A percentile compares a stretch with the other conserved stretches of the same genome.
Evolutionary conservation across 2,113 vertebrate genomes (phyloP).

Genomic region (Muntiacus reevesi): DNA sequence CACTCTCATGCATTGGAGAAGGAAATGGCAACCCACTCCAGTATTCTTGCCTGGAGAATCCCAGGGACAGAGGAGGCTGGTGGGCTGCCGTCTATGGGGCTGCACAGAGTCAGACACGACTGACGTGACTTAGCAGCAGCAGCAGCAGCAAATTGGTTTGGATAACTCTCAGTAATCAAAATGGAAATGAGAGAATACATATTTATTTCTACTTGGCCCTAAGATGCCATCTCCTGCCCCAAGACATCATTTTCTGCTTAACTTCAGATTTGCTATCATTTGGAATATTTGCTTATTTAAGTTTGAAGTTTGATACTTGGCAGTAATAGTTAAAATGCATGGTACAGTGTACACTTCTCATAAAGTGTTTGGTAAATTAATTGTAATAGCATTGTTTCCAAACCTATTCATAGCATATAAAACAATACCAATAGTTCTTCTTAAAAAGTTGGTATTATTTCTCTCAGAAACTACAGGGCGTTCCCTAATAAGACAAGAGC

Average conservation of each 20-base stretch:
- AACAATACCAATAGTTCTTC: conserved; percentile 17
- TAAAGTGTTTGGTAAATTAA: conserved; percentile 6
- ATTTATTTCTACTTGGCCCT: conserved; percentile 29
- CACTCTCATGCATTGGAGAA: background rate
- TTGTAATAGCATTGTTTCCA: background rate
- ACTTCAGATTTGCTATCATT: conserved; percentile 52
- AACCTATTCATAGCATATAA: background rate
- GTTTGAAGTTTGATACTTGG: conserved; percentile 23
- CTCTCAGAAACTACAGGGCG: background rate
- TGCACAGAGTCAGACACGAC: rapidly evolving
- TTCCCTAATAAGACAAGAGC: background rate
- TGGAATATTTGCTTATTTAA: conserved; percentile 56
- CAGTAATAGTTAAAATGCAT: conserved; percentile 12
- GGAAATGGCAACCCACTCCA: background rate
- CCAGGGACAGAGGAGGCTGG: background rate
- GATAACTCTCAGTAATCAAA: conserved; percentile 32
- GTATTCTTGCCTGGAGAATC: background rate
- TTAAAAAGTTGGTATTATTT: background rate
- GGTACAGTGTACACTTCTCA: background rate
- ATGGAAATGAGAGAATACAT: conserved; percentile 35
- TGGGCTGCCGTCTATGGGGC: background rate
- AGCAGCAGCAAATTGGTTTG: background rate
- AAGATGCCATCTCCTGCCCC: background rate
- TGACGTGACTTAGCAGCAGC: background rate
- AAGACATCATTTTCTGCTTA: conserved; percentile 1